Percentiles rank a stretch among this genome's conserved stretches.
Conservation (phyloP, 2,888 invertebrate species). For the Cremastobaeus sp. region DNA sequence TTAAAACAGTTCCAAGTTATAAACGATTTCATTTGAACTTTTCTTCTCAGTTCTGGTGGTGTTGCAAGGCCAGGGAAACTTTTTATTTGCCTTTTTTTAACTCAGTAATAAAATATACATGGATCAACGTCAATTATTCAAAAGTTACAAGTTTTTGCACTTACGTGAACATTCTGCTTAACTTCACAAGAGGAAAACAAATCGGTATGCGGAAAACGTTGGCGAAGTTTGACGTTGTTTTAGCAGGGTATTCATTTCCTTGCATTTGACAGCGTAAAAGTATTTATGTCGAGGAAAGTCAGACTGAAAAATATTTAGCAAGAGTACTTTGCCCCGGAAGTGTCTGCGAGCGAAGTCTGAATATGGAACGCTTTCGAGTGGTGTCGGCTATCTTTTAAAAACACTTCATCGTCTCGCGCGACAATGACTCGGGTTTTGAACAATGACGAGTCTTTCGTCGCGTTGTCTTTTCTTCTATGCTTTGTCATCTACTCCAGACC, state of each 20-base stretch:
- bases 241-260: too few species aligned
- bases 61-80: too few species aligned
- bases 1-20: conserved; percentile 35
- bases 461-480: conserved; percentile 37
- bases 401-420: conserved; percentile 38
- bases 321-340: conserved; percentile 23
- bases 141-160: too few species aligned
- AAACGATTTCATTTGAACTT: conserved; percentile 29
- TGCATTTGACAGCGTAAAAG: not conserved
- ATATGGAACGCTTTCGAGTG: conserved; percentile 34
- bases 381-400: conserved; percentile 42
- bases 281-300: conserved; percentile 26
- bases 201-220: too few species aligned
- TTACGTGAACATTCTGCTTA: too few species aligned
- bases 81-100: conserved; percentile 4
- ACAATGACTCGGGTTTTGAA: conserved; percentile 45
- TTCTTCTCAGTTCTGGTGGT: too few species aligned
- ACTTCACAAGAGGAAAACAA: too few species aligned
- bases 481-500: conserved; percentile 35
- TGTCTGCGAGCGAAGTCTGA: not conserved
- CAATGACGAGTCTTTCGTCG: conserved; percentile 47
- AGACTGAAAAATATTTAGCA: conserved; percentile 31
- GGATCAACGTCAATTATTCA: conserved; percentile 19
- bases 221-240: too few species aligned
- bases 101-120: conserved; percentile 18